A percentile compares a stretch with the other conserved stretches of the same genome.
These are phyloP conservation scores for Botia almorhae DNA, from an alignment of 2,797 vertebrate genomes.

Conservation along the genomic window DNA sequence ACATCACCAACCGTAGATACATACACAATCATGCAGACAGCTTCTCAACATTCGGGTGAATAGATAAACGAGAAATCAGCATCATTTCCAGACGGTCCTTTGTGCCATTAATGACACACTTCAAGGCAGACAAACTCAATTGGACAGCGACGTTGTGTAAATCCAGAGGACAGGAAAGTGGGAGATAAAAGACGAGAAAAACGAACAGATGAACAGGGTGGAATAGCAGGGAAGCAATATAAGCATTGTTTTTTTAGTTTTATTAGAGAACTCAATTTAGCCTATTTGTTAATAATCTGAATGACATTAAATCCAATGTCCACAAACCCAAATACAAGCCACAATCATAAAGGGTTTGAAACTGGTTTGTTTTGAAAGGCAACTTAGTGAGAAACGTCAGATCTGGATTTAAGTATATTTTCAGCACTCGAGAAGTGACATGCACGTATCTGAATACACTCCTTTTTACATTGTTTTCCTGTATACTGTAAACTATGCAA, in stretches of 20 bases:
- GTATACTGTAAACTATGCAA: too few species aligned
- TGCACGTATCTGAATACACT: too few species aligned
- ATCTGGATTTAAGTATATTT: too few species aligned
- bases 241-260: neutral
- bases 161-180: slow-evolving; percentile 10
- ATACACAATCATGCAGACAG: neutral
- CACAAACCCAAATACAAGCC: neutral
- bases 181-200: neutral
- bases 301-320: neutral
- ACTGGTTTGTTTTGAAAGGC: too few species aligned
- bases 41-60: neutral
- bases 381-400: too few species aligned
- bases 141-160: slow-evolving; percentile 15
- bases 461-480: too few species aligned
- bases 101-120: slow-evolving; percentile 4
- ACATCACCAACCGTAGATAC: neutral
- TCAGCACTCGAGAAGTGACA: too few species aligned
- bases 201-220: neutral
- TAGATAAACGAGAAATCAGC: neutral
- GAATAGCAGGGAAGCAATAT: neutral
- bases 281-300: neutral
- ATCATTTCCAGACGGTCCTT: neutral
- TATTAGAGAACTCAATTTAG: neutral
- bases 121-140: slow-evolving; percentile 30
- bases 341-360: too few species aligned